Evolutionary conservation across 2,888 invertebrate species (phyloP).

Genomic region (Graphium colonna): DNA sequence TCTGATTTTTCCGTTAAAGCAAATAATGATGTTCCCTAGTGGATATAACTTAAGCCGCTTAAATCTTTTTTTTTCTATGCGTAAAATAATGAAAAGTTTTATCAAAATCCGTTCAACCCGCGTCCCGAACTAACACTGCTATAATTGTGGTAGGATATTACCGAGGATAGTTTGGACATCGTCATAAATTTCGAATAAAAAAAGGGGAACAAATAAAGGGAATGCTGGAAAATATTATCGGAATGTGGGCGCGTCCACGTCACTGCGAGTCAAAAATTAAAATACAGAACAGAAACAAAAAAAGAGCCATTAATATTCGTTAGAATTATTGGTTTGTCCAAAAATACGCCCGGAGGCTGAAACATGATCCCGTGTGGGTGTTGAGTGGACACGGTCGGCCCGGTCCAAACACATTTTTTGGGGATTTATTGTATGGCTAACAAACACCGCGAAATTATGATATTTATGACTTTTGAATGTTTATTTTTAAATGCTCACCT

Average conservation of each 20-base stretch:
- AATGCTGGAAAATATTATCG: constrained; percentile 43
- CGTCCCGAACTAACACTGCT: no score
- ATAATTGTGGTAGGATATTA: no score
- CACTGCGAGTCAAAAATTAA: constrained; percentile 51
- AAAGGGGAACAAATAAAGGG: neutral
- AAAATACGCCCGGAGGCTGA: constrained; percentile 76
- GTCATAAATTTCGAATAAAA: neutral
- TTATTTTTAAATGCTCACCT: constrained; percentile 20
- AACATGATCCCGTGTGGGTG: constrained; percentile 69
- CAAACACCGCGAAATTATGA: constrained; percentile 53
- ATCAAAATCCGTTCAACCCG: no score
- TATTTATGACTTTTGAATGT: constrained; percentile 52
- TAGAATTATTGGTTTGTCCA: constrained; percentile 79
- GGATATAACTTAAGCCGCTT: no score
- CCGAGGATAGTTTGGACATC: neutral
- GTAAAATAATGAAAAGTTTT: no score
- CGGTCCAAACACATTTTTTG: constrained; percentile 46
- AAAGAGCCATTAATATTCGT: constrained; percentile 75
- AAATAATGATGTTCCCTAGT: no score
- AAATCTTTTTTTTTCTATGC: no score
- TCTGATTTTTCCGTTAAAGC: no score
- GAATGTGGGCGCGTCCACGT: constrained; percentile 56
- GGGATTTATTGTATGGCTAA: constrained; percentile 43
- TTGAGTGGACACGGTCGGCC: constrained; percentile 57
- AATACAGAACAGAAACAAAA: constrained; percentile 58